Evolutionary conservation across 2,888 invertebrate genomes (phyloP).

Genomic region (Caenorhabditis doughertyi): DNA sequence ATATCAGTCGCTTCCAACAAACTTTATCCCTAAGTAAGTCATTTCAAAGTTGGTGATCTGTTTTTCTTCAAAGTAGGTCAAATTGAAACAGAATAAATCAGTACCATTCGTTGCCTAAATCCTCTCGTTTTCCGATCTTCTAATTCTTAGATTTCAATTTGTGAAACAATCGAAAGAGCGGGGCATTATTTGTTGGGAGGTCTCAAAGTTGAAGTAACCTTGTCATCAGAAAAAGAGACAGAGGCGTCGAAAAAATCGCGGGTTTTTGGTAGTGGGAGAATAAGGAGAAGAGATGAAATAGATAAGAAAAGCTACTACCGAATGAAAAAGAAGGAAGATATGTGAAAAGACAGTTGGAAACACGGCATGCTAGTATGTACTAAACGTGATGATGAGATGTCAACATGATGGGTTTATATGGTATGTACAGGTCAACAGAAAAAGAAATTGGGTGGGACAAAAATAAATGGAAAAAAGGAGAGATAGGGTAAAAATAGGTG

Average conservation of each 20-base stretch:
- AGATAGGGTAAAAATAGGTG: not conserved
- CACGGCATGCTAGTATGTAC: slow-evolving; percentile 30
- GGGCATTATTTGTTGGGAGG: slow-evolving; percentile 7
- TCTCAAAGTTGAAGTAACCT: slow-evolving; percentile 62
- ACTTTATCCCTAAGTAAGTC: too few relatives aligned
- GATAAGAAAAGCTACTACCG: slow-evolving; percentile 52
- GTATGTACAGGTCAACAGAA: slow-evolving; percentile 35
- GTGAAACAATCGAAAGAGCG: slow-evolving; percentile 9
- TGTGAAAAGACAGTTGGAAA: slow-evolving; percentile 25
- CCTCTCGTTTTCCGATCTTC: not conserved
- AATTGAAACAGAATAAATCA: slow-evolving; percentile 46
- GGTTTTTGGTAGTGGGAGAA: slow-evolving; percentile 43
- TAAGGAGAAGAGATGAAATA: slow-evolving; percentile 31
- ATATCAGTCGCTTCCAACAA: too few relatives aligned
- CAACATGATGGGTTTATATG: slow-evolving; percentile 32
- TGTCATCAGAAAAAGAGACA: slow-evolving; percentile 22
- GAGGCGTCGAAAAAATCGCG: slow-evolving; percentile 53
- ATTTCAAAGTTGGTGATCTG: too few relatives aligned
- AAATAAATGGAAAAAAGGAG: slow-evolving; percentile 5
- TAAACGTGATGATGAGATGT: slow-evolving; percentile 41
- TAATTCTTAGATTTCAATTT: slow-evolving; percentile 13
- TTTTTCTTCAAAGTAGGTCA: slow-evolving; percentile 59
- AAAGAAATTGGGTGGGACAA: slow-evolving; percentile 9
- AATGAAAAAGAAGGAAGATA: slow-evolving; percentile 23
- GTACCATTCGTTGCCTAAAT: slow-evolving; percentile 5